Evolutionary conservation across 1,140 invertebrate genomes (phyloP).

Genomic region (Trachymyrmex cornetzi): DNA sequence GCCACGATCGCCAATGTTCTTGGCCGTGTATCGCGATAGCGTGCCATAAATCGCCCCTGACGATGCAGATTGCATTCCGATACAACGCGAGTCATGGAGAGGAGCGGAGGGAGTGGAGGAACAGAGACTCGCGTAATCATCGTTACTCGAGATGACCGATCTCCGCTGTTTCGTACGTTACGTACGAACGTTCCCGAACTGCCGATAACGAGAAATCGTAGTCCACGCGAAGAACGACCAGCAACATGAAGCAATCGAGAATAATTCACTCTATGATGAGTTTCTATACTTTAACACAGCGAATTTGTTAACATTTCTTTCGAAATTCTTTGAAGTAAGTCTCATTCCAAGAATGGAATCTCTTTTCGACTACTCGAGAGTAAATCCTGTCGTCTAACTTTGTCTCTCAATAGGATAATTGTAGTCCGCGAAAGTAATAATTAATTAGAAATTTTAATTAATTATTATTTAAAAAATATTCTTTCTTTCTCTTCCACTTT

Average conservation of each 20-base stretch:
- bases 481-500: no score
- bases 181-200: background rate
- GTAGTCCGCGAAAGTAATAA: background rate
- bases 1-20: slow-evolving; percentile 5
- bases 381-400: slow-evolving; percentile 21
- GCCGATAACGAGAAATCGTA: slow-evolving; percentile 37
- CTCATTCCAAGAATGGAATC: no score
- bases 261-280: background rate
- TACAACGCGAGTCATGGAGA: slow-evolving; percentile 2
- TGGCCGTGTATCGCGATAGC: slow-evolving; percentile 30
- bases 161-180: slow-evolving; percentile 17
- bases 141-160: slow-evolving; percentile 32
- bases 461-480: background rate
- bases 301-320: slow-evolving; percentile 14
- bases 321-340: no score
- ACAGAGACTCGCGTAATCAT: slow-evolving; percentile 28
- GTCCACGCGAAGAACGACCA: background rate
- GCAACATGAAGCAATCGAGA: background rate
- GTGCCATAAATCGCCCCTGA: slow-evolving; percentile 38
- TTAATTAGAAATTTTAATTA: background rate
- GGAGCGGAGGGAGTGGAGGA: background rate
- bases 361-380: background rate
- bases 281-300: background rate
- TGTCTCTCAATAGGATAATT: slow-evolving; percentile 1
- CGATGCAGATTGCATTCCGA: slow-evolving; percentile 49